phyloP scores from a whole-genome alignment of 2,797 vertebrate genomes.

The Thalassophryne amazonica region DNA sequence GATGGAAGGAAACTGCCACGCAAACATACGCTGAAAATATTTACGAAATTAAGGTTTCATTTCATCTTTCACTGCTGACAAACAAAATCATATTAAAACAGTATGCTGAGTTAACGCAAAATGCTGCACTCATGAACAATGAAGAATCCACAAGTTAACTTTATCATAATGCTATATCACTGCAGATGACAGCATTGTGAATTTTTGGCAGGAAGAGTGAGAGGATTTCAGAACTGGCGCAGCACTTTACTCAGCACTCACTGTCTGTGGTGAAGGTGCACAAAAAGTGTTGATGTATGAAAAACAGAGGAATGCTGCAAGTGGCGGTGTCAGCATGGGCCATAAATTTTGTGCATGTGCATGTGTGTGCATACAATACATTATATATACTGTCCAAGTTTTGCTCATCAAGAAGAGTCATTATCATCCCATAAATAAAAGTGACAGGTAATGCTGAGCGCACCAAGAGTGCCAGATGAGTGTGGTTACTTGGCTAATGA shows the following conservation, averaged over 20 bases:
- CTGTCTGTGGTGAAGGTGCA: constrained; percentile 41
- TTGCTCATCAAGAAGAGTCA: constrained; percentile 61
- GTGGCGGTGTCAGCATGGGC: constrained; percentile 58
- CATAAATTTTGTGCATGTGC: constrained; percentile 35
- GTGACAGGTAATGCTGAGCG: constrained; percentile 63
- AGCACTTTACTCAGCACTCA: constrained; percentile 13
- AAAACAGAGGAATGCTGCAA: constrained; percentile 65
- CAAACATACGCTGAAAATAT: constrained; percentile 23
- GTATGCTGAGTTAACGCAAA: constrained; percentile 31
- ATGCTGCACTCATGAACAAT: constrained; percentile 15
- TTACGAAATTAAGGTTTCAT: constrained; percentile 10
- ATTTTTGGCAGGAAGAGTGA: constrained; percentile 16
- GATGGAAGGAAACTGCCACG: constrained; percentile 20
- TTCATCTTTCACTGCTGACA: constrained; percentile 32
- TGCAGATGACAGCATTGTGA: constrained; percentile 30
- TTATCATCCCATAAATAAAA: constrained; percentile 71
- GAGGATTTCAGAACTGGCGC: constrained; percentile 41
- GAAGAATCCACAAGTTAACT: constrained; percentile 17
- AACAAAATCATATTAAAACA: constrained; percentile 27
- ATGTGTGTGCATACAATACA: constrained; percentile 37
- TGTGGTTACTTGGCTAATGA: constrained; percentile 59
- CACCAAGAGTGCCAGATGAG: constrained; percentile 61
- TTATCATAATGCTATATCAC: constrained; percentile 39
- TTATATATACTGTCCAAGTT: constrained; percentile 51
- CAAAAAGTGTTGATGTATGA: constrained; percentile 57